Evolutionary conservation across 2,888 invertebrate species (phyloP).

Genomic region (Drosophila koepferae): DNA sequence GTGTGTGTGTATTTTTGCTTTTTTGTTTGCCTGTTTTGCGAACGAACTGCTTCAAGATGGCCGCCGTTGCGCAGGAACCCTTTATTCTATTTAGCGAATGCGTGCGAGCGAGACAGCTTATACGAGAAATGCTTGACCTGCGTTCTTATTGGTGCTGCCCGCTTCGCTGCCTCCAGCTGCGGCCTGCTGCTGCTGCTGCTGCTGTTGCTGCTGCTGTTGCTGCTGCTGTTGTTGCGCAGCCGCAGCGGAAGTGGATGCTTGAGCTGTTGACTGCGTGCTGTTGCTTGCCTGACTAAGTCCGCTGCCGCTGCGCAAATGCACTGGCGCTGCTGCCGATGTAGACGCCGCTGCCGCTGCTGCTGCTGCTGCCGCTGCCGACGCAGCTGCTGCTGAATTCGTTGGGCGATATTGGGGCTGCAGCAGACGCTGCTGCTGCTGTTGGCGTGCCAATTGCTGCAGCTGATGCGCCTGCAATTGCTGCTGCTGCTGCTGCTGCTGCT

Average conservation of each 20-base stretch:
- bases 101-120: constrained; percentile 56
- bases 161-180: constrained; percentile 55
- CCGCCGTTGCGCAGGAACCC: constrained; percentile 70
- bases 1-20: constrained; percentile 19
- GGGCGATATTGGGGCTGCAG: constrained; percentile 77
- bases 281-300: constrained; percentile 84
- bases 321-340: constrained; percentile 73
- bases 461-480: constrained; percentile 68
- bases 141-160: constrained; percentile 70
- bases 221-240: constrained; percentile 78
- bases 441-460: constrained; percentile 60
- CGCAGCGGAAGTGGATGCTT: constrained; percentile 74
- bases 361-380: constrained; percentile 41
- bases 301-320: constrained; percentile 83
- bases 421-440: constrained; percentile 72
- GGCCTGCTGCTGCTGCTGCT: constrained; percentile 55
- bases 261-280: constrained; percentile 83
- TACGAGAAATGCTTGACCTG: constrained; percentile 84
- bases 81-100: constrained; percentile 23
- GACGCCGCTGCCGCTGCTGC: constrained; percentile 49
- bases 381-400: constrained; percentile 29
- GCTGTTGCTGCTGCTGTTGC: constrained; percentile 75
- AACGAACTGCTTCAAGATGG: constrained; percentile 72
- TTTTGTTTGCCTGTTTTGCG: constrained; percentile 42
- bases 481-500: constrained; percentile 62